Percentiles rank a stretch among this genome's conserved stretches.
phyloP scores from a whole-genome alignment of 2,797 vertebrate species.

The Eulemur coronatus region DNA sequence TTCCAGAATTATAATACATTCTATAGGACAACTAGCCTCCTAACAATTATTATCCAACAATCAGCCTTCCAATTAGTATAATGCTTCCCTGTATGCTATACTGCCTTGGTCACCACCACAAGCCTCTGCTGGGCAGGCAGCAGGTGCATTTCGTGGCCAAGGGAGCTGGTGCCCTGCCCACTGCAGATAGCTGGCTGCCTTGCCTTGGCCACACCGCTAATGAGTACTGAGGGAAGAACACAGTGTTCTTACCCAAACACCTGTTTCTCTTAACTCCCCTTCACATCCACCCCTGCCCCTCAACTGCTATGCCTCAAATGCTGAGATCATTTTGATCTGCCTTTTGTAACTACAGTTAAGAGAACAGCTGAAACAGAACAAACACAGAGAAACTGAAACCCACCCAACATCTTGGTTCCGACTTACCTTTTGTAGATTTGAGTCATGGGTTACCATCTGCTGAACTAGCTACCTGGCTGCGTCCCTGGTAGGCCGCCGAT shows the following conservation, averaged over 20 bases:
- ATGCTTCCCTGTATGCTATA: rapidly evolving
- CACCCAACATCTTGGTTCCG: slow-evolving; percentile 26
- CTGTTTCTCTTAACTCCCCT: slow-evolving; percentile 4
- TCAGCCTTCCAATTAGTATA: neutral
- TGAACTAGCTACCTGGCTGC: slow-evolving; percentile 45
- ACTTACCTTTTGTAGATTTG: slow-evolving; percentile 65
- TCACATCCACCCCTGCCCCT: neutral
- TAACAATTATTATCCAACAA: neutral
- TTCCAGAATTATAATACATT: neutral
- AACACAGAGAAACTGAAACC: slow-evolving; percentile 60
- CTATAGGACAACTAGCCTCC: neutral
- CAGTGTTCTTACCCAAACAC: neutral
- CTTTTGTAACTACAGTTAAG: slow-evolving; percentile 22
- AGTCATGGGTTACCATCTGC: slow-evolving; percentile 61
- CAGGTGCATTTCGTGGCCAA: neutral
- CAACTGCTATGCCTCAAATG: neutral
- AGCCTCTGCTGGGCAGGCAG: neutral
- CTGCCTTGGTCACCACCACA: neutral
- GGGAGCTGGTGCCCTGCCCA: neutral
- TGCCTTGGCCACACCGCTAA: neutral
- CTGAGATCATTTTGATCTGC: slow-evolving; percentile 47
- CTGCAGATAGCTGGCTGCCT: neutral
- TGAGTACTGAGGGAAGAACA: neutral
- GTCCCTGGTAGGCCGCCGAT: neutral
- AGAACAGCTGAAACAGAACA: slow-evolving; percentile 56